These are phyloP conservation scores for Boulengeromyrus knoepffleri DNA, from an alignment of 2,113 vertebrate species.

Conservation along the genomic window DNA sequence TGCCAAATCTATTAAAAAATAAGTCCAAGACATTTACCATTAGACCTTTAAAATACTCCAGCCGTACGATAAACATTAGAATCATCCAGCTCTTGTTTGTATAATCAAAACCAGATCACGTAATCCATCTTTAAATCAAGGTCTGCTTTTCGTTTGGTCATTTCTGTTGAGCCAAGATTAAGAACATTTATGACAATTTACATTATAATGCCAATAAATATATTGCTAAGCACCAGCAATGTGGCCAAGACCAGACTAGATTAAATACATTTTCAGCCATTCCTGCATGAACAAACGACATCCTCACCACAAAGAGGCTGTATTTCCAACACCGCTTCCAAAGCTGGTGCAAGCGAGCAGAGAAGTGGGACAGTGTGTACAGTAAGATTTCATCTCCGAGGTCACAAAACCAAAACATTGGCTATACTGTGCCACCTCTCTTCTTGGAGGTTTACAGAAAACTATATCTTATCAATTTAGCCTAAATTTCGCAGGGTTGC, in stretches of 20 bases:
- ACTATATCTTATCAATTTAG: neutral
- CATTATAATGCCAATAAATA: constrained; percentile 7
- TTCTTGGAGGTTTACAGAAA: neutral
- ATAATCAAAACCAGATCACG: constrained; percentile 7
- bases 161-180: neutral
- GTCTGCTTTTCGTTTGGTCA: neutral
- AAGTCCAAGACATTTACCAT: constrained; percentile 8
- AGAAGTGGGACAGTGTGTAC: constrained; percentile 13
- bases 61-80: neutral
- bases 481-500: neutral
- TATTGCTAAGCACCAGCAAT: constrained; percentile 1
- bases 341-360: constrained; percentile 8
- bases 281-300: constrained; percentile 39
- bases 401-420: neutral
- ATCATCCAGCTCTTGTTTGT: constrained; percentile 6
- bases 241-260: constrained; percentile 20
- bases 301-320: constrained; percentile 51
- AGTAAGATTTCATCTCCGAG: neutral
- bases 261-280: constrained; percentile 55
- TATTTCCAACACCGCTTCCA: constrained; percentile 44
- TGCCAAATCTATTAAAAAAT: constrained; percentile 7
- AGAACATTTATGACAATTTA: constrained; percentile 19
- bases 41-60: neutral
- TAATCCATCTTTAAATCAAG: constrained; percentile 8
- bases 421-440: neutral